Conservation (phyloP, 2,797 vertebrate genomes). For the Agapornis canus region DNA sequence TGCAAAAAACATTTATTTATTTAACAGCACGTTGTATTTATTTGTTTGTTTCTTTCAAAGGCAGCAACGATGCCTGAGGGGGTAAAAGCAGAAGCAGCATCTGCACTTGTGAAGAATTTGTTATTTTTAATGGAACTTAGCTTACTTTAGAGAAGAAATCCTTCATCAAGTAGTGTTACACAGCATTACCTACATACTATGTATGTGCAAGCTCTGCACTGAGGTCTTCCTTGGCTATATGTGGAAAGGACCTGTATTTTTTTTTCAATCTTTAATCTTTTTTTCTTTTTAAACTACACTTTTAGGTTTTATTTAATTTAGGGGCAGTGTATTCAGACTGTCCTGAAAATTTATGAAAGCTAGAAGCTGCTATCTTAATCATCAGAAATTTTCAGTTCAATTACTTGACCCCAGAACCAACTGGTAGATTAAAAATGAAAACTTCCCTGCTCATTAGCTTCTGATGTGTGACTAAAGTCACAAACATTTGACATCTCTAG, state of each 20-base stretch:
- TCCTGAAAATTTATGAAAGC: neutral
- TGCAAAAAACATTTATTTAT: neutral
- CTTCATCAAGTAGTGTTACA: neutral
- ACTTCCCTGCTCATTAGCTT: neutral
- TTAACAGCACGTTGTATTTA: neutral
- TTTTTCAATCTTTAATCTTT: no score
- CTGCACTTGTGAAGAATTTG: neutral
- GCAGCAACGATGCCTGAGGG: neutral
- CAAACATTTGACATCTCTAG: neutral
- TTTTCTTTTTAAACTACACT: neutral
- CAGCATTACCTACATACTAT: neutral
- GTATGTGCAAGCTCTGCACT: neutral
- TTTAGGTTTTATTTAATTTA: neutral
- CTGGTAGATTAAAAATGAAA: neutral
- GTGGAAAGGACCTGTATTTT: neutral
- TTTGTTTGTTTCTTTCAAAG: neutral
- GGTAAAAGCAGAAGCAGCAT: neutral
- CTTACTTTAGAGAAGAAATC: neutral
- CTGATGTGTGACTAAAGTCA: neutral
- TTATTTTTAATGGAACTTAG: neutral
- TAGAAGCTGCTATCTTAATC: neutral
- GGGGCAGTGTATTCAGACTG: neutral
- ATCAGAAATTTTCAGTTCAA: neutral
- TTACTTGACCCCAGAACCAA: neutral
- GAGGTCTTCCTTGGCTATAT: neutral